Evolutionary conservation across 2,888 invertebrate species (phyloP).

Genomic region (Leptinotarsa haldemani): DNA sequence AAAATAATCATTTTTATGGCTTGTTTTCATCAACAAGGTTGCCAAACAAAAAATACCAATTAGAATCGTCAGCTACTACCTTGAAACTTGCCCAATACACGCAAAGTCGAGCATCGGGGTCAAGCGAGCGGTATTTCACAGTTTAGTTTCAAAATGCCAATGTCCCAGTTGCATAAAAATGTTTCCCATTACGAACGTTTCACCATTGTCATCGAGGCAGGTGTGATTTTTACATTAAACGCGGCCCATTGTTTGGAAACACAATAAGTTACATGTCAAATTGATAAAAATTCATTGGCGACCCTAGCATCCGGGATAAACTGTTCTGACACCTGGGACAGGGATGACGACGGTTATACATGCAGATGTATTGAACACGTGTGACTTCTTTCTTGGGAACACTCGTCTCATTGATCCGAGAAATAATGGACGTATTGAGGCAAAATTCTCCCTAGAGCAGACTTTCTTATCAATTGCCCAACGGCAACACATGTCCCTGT

Average conservation of each 20-base stretch:
- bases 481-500: constrained; percentile 36
- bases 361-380: constrained; percentile 41
- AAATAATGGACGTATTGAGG: constrained; percentile 44
- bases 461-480: constrained; percentile 42
- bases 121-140: constrained; percentile 34
- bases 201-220: constrained; percentile 43
- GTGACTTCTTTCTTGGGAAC: constrained; percentile 36
- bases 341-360: constrained; percentile 14
- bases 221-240: constrained; percentile 44
- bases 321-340: constrained; percentile 56
- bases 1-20: constrained; percentile 22
- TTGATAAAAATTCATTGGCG: constrained; percentile 43
- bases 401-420: constrained; percentile 44
- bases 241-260: constrained; percentile 37
- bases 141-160: constrained; percentile 20
- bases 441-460: constrained; percentile 39
- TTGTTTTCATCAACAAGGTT: constrained; percentile 34
- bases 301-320: constrained; percentile 48
- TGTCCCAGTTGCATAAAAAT: constrained; percentile 36
- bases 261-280: constrained; percentile 44
- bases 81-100: constrained; percentile 35
- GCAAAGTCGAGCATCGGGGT: constrained; percentile 30
- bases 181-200: constrained; percentile 32
- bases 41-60: constrained; percentile 25
- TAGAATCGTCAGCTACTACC: constrained; percentile 28